A percentile compares a stretch with the other conserved stretches of the same genome.
Evolutionary conservation across 2,113 vertebrate species (phyloP).

Genomic region (Pantherophis guttatus): DNA sequence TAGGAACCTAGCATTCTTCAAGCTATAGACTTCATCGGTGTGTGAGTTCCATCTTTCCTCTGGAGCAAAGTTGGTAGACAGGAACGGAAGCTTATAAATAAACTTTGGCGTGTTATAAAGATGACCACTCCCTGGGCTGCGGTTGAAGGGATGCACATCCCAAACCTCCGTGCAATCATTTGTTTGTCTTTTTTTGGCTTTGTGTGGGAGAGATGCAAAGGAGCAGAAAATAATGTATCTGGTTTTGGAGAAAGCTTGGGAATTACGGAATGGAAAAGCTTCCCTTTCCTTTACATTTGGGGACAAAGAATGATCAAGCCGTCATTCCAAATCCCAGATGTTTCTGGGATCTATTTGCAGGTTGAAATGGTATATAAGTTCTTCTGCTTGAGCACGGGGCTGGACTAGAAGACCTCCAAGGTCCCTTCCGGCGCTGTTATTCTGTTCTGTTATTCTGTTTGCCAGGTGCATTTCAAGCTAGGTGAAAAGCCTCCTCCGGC

Average conservation of each 20-base stretch:
- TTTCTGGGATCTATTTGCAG: background rate
- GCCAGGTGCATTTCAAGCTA: slow-evolving; percentile 53
- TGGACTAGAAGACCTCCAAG: too few species aligned
- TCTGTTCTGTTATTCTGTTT: background rate
- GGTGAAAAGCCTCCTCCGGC: slow-evolving; percentile 52
- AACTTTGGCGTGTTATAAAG: background rate
- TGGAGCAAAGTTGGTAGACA: background rate
- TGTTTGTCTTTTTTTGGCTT: background rate
- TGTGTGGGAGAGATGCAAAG: background rate
- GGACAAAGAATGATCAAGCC: background rate
- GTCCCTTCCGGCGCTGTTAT: too few species aligned
- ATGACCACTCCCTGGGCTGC: background rate
- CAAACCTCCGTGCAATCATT: background rate
- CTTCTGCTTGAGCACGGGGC: too few species aligned
- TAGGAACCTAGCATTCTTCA: background rate
- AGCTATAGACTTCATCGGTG: background rate
- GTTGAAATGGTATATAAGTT: background rate
- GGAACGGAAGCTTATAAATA: background rate
- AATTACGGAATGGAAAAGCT: background rate
- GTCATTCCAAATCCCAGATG: background rate
- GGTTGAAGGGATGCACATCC: background rate
- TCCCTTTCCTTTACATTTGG: background rate
- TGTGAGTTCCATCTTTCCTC: background rate
- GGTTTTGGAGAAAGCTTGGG: background rate
- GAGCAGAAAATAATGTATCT: too few species aligned